Percentiles rank a stretch among this genome's conserved stretches.
Conservation (phyloP, 2,113 vertebrate species). For the Labeo catla region DNA sequence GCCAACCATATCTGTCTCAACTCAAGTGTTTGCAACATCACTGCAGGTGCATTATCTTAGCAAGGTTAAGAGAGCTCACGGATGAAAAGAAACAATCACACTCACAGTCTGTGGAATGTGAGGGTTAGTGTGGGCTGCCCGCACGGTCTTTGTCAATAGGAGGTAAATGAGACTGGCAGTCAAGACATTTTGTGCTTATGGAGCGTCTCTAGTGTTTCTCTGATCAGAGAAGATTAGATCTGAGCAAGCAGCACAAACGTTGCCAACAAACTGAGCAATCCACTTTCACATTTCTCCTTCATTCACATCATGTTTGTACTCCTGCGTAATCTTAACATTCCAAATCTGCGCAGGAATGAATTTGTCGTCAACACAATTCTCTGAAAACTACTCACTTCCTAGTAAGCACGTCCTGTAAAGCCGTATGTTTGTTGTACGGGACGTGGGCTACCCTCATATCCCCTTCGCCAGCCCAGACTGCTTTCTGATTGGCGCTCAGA, state of each 20-base stretch:
- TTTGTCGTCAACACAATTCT: neutral
- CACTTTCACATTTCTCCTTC: neutral
- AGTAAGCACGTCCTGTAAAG: constrained; percentile 32
- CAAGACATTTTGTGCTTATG: constrained; percentile 40
- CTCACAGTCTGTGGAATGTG: constrained; percentile 24
- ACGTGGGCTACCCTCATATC: constrained; percentile 36
- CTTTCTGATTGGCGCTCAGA: constrained; percentile 42
- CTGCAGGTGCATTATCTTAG: constrained; percentile 46
- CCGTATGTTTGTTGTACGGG: constrained; percentile 35
- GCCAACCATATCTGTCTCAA: neutral
- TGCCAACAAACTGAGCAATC: constrained; percentile 1
- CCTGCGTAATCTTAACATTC: constrained; percentile 12
- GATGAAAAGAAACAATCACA: constrained; percentile 32
- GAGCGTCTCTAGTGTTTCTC: constrained; percentile 18
- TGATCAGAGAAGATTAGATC: constrained; percentile 37
- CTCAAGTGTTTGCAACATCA: constrained; percentile 29
- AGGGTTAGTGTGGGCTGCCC: constrained; percentile 7
- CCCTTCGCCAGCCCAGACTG: constrained; percentile 21
- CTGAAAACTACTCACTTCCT: constrained; percentile 24
- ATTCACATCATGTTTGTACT: neutral
- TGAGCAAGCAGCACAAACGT: neutral
- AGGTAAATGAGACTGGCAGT: constrained; percentile 47
- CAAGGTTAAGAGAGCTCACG: constrained; percentile 20
- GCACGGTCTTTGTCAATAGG: constrained; percentile 26
- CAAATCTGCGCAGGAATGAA: constrained; percentile 4